These are phyloP conservation scores for Caenorhabditis sp. DNA, from an alignment of 2,888 invertebrate species.

Conservation along the genomic window DNA sequence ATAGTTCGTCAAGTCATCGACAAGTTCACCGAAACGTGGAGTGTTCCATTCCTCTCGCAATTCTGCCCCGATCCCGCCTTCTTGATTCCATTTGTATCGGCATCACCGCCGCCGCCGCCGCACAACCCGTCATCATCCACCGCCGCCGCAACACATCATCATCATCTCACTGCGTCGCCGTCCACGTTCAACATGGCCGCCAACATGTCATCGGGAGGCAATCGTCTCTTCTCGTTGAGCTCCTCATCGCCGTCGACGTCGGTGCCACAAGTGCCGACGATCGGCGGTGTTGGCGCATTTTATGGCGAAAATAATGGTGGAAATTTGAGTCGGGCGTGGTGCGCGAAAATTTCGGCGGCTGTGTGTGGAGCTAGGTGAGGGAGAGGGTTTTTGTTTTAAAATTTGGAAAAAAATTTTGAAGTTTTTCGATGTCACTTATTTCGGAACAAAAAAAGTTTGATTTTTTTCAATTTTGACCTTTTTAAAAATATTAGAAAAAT, in stretches of 20 bases:
- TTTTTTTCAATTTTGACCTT: too few species aligned
- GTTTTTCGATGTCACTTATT: too few species aligned
- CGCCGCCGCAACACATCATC: too few species aligned
- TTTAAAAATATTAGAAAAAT: too few species aligned
- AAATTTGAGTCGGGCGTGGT: constrained; percentile 46
- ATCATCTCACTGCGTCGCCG: constrained; percentile 7
- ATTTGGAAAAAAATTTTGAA: background rate
- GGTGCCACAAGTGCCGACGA: background rate
- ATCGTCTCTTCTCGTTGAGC: constrained; percentile 34
- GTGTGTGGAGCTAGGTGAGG: constrained; percentile 38
- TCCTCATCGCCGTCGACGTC: too few species aligned
- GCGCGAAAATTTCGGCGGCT: constrained; percentile 52
- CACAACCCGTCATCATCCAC: constrained; percentile 17
- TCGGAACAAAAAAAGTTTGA: too few species aligned
- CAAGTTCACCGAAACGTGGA: constrained; percentile 51
- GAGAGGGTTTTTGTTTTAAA: background rate
- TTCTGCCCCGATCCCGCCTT: constrained; percentile 52
- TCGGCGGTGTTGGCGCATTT: background rate
- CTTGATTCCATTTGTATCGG: constrained; percentile 49
- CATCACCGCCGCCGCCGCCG: constrained; percentile 5
- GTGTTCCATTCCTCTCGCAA: constrained; percentile 53
- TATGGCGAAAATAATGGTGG: background rate
- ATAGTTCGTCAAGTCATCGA: constrained; percentile 45
- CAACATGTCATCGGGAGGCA: constrained; percentile 36
- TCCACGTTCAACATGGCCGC: constrained; percentile 23